These are phyloP conservation scores for Ciconia nigra DNA, from an alignment of 2,797 vertebrate species.

Conservation along the genomic window DNA sequence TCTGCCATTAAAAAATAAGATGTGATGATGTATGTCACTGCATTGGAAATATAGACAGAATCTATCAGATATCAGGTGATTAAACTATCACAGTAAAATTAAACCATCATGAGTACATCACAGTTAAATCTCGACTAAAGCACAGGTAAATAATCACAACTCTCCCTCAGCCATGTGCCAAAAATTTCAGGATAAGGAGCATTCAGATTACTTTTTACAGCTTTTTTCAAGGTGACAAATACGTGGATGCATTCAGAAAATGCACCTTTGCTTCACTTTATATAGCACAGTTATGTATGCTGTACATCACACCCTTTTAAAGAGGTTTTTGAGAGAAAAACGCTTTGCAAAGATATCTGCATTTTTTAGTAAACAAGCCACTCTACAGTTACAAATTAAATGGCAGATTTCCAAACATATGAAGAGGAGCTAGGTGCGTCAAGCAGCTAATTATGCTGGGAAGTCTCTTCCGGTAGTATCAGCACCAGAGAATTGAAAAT, in stretches of 20 bases:
- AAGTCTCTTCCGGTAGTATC: neutral
- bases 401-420: neutral
- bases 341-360: neutral
- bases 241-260: neutral
- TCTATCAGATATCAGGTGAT: neutral
- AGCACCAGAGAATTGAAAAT: neutral
- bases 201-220: neutral
- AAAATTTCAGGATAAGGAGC: neutral
- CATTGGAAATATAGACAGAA: neutral
- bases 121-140: neutral
- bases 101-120: neutral
- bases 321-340: neutral
- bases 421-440: neutral
- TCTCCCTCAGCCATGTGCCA: neutral
- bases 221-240: neutral
- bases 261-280: neutral
- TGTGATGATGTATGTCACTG: neutral
- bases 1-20: neutral
- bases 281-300: neutral
- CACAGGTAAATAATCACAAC: neutral
- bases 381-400: neutral
- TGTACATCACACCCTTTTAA: neutral
- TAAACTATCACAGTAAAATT: neutral
- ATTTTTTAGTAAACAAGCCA: constrained; percentile 8
- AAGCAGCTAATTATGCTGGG: neutral